A percentile compares a stretch with the other conserved stretches of the same genome.
Evolutionary conservation across 1,140 invertebrate species (phyloP).

Genomic region (Conus betulinus): DNA sequence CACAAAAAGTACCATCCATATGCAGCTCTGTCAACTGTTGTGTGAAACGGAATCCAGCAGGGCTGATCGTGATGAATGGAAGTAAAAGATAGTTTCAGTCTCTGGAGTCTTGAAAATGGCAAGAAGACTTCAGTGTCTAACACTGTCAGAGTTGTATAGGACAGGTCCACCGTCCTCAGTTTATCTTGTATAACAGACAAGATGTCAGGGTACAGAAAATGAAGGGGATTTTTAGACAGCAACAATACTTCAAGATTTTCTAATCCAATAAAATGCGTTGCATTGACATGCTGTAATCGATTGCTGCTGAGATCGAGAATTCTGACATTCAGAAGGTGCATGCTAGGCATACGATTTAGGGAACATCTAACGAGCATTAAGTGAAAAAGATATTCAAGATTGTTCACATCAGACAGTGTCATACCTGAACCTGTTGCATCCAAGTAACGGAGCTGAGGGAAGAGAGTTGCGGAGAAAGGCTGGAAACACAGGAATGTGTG

Average conservation of each 20-base stretch:
- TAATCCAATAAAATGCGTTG: neutral
- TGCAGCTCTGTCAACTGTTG: neutral
- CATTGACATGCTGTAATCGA: neutral
- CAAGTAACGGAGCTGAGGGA: slow-evolving; percentile 13
- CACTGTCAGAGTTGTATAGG: neutral
- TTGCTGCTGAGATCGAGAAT: slow-evolving; percentile 1
- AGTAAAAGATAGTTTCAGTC: neutral
- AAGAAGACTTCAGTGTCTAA: neutral
- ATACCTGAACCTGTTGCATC: neutral
- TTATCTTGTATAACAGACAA: too few relatives aligned
- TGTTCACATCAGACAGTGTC: neutral
- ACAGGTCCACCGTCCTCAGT: neutral
- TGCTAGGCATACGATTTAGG: neutral
- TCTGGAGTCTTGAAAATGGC: neutral
- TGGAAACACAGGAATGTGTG: neutral
- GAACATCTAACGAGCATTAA: neutral
- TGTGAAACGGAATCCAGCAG: too few relatives aligned
- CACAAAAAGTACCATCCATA: neutral
- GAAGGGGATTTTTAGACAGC: neutral
- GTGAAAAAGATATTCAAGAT: neutral
- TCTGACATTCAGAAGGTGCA: neutral
- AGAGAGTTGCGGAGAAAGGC: neutral
- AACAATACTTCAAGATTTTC: neutral
- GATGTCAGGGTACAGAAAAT: neutral
- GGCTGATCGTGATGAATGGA: neutral